Evolutionary conservation across 2,888 invertebrate species (phyloP), one percentile per base, ranked within the genome.

Genomic region (Agonopterix subpropinquella): DNA sequence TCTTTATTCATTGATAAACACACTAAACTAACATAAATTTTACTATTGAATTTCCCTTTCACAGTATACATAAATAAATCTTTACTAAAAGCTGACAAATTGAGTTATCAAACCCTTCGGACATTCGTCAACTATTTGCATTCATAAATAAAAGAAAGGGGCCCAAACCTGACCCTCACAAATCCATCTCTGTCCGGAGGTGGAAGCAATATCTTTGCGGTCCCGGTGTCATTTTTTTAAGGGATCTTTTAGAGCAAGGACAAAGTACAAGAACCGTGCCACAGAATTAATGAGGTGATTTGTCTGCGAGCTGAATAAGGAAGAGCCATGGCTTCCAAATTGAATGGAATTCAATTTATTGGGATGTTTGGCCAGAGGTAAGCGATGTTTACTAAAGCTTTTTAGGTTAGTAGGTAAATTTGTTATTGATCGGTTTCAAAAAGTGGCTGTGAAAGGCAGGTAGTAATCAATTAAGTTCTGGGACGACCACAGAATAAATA

Each of bases 281-380:
- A 53, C 53, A 39, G 79, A 77, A 79, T 79, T 75, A 81, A 81
- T 80, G 78, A 78, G 77, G 68, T 66, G 70, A 79, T 80, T 79
- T 77, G 71, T 79, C 76, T 71, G 61, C 56, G 55, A 54, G 53
- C 48, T 56, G 60, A 66, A 64, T 66, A 65, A 62, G 36, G 11
- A 54, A 56, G 61, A 66, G 64, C 67, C 71, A 68, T 61, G 59
- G 67, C 61, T 57, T 61, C 68, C 59, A 73, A 78, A 76, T 76
- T 74, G 71, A 72, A 78, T 58, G 65, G 66, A 73, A 74, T 73
- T 69, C 66, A 77, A 74, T 77, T 75, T 73, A 64, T 65, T 56
- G 56, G 58, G 54, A 53, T 51, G 48, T 55, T 51, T 54, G 51
- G 53, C 49, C 49, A 51, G 36, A 36, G 4, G 62, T 62, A 67